Percentiles rank a stretch among this genome's conserved stretches.
phyloP scores from a whole-genome alignment of 2,888 invertebrate species.

The Biston stratarius region DNA sequence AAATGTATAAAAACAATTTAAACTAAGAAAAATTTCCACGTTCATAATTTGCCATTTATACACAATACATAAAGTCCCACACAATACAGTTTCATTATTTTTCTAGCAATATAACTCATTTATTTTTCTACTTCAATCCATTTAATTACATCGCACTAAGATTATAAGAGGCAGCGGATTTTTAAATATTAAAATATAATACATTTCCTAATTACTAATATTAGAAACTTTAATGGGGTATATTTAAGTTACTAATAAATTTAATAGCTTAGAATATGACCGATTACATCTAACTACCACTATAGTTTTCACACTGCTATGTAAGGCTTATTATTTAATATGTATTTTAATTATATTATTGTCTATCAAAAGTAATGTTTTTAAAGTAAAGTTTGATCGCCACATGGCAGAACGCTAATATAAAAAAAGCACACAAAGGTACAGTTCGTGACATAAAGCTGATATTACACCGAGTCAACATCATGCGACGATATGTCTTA shows the following conservation, averaged over 20 bases:
- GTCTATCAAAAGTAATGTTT: slow-evolving; percentile 10
- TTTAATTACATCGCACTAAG: not conserved
- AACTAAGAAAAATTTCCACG: too few relatives aligned
- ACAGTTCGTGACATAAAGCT: not conserved
- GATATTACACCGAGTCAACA: not conserved
- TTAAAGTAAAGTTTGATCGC: not conserved
- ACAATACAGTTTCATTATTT: not conserved
- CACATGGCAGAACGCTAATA: not conserved
- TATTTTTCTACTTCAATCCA: not conserved
- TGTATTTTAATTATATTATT: slow-evolving; percentile 11
- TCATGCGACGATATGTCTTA: not conserved
- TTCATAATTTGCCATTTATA: too few relatives aligned
- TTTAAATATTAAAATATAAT: slow-evolving; percentile 10
- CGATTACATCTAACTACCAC: slow-evolving; percentile 15
- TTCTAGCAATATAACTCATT: not conserved
- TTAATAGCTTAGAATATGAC: slow-evolving; percentile 3
- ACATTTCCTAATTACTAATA: not conserved
- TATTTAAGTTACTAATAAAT: not conserved
- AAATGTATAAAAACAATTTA: too few relatives aligned
- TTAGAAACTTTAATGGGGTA: slow-evolving; percentile 26
- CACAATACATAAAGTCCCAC: too few relatives aligned
- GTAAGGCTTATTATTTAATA: slow-evolving; percentile 16
- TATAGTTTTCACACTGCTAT: slow-evolving; percentile 6
- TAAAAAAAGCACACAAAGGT: not conserved
- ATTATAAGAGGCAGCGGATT: slow-evolving; percentile 4